Conservation (phyloP, 2,113 vertebrate genomes). For the Takifugu bimaculatus region DNA sequence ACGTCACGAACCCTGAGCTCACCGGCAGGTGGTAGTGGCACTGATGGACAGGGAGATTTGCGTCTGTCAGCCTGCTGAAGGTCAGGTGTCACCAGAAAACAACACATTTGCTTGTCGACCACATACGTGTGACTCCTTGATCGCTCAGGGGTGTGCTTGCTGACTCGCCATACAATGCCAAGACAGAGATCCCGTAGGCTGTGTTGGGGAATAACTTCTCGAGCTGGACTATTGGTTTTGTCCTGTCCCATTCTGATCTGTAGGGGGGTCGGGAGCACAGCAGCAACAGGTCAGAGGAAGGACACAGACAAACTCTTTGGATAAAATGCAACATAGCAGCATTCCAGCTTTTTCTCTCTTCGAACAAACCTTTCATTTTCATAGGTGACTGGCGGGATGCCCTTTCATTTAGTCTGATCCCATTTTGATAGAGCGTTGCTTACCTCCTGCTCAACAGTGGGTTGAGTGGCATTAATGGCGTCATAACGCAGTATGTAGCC, state of each 20-base stretch:
- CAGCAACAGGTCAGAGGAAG: conserved; percentile 15
- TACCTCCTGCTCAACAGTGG: conserved; percentile 82
- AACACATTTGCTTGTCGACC: neutral
- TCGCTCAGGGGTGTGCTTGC: conserved; percentile 83
- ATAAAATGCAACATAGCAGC: conserved; percentile 34
- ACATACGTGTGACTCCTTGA: conserved; percentile 89
- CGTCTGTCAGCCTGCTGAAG: neutral
- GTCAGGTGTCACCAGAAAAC: neutral
- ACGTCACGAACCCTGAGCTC: conserved; percentile 82
- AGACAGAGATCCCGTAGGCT: conserved; percentile 82
- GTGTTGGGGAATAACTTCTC: conserved; percentile 85
- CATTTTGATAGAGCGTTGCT: conserved; percentile 16
- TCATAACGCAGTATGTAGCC: conserved; percentile 86
- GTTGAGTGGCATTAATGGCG: conserved; percentile 79
- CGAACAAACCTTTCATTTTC: neutral
- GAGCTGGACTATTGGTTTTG: conserved; percentile 83
- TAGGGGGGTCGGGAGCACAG: conserved; percentile 19
- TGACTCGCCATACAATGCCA: conserved; percentile 79
- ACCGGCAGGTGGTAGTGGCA: conserved; percentile 82
- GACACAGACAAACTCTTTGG: conserved; percentile 22
- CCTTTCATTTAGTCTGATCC: neutral
- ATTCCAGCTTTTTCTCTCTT: conserved; percentile 16
- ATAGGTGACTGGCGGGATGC: conserved; percentile 12
- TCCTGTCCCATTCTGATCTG: conserved; percentile 82
- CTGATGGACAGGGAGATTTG: conserved; percentile 56